Conservation (phyloP, 1,140 invertebrate species). For the Planococcus citri region DNA sequence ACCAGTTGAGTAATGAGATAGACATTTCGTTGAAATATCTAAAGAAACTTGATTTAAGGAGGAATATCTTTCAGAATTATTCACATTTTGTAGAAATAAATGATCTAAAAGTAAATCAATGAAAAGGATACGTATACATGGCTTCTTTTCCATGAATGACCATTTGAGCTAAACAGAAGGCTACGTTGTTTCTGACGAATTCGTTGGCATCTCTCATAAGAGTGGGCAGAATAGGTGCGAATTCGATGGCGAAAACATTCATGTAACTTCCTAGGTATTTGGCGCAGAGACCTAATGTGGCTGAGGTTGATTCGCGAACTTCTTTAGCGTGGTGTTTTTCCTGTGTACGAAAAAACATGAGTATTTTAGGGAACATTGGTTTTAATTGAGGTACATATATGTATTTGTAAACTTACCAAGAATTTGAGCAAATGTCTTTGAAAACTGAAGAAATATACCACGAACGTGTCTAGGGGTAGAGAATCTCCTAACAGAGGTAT, state of each 20-base stretch:
- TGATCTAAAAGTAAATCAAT: too few relatives aligned
- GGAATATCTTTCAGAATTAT: too few relatives aligned
- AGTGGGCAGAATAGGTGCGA: neutral
- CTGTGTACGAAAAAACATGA: neutral
- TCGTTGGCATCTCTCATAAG: conserved; percentile 1
- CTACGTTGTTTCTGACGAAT: neutral
- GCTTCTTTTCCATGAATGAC: neutral
- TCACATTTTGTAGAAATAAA: too few relatives aligned
- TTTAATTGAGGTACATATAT: too few relatives aligned
- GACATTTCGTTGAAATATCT: neutral
- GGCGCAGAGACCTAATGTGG: neutral
- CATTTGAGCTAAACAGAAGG: conserved; percentile 8
- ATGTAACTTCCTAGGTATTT: neutral
- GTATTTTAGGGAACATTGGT: too few relatives aligned
- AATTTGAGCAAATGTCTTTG: conserved; percentile 4
- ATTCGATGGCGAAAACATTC: neutral
- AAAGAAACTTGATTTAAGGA: neutral
- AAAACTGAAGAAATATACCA: neutral
- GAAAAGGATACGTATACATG: conserved; percentile 9
- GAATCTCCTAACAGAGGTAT: neutral
- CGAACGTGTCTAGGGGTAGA: neutral
- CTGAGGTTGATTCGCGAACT: neutral
- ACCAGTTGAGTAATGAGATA: neutral
- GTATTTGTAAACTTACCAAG: neutral
- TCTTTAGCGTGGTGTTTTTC: neutral